Conservation (phyloP, 2,797 vertebrate genomes). For the Hyperoplus lanceolatus region DNA sequence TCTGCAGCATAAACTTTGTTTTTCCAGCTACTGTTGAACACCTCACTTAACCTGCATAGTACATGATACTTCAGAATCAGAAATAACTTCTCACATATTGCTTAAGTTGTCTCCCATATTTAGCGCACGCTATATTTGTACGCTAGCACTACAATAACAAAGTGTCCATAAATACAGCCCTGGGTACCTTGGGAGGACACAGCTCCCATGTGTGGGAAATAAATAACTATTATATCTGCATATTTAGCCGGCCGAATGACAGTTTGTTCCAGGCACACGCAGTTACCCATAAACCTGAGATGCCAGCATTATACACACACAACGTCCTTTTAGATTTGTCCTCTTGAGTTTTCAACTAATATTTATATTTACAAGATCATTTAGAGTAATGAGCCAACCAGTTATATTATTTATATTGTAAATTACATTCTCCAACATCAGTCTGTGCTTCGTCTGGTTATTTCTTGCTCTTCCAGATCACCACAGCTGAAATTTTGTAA, state of each 20-base stretch:
- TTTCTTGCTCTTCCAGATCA: slow-evolving; percentile 10
- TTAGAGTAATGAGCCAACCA: slow-evolving; percentile 49
- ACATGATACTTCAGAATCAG: background rate
- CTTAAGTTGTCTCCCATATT: background rate
- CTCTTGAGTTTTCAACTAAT: slow-evolving; percentile 46
- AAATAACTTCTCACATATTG: slow-evolving; percentile 9
- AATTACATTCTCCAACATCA: slow-evolving; percentile 21
- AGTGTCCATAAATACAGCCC: slow-evolving; percentile 7
- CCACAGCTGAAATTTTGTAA: background rate
- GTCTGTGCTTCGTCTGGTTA: slow-evolving; percentile 29
- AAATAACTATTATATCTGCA: slow-evolving; percentile 28
- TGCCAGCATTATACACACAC: slow-evolving; percentile 43
- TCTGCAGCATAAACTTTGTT: background rate
- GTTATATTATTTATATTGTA: slow-evolving; percentile 39
- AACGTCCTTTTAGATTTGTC: slow-evolving; percentile 43
- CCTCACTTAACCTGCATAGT: background rate
- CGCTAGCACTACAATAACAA: slow-evolving; percentile 18
- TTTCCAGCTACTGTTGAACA: slow-evolving; percentile 21
- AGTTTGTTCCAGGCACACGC: slow-evolving; percentile 35
- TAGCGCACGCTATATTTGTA: slow-evolving; percentile 20
- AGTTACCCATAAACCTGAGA: slow-evolving; percentile 35
- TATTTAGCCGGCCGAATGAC: slow-evolving; percentile 39
- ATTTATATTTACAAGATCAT: slow-evolving; percentile 68
- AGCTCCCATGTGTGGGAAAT: slow-evolving; percentile 25
- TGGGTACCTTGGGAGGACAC: slow-evolving; percentile 12